These are phyloP conservation scores for Graphium colonna DNA, from an alignment of 2,888 invertebrate genomes.

Conservation along the genomic window DNA sequence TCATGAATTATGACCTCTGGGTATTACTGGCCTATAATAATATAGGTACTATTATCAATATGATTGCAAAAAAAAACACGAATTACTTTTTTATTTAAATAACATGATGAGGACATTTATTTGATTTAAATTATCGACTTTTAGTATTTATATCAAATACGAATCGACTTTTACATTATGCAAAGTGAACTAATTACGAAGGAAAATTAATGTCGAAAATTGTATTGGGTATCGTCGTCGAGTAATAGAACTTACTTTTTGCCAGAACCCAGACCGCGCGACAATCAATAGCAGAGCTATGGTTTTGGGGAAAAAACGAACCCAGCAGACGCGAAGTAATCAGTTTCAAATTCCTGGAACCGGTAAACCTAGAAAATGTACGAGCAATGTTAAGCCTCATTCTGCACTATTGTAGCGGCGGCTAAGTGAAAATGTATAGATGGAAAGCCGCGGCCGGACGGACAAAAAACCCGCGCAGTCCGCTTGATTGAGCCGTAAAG, in stretches of 20 bases:
- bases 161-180: background rate
- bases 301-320: background rate
- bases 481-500: constrained; percentile 19
- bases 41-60: no score
- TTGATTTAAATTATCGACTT: no score
- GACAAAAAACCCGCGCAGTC: constrained; percentile 14
- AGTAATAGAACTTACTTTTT: background rate
- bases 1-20: no score
- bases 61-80: no score
- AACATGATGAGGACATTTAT: no score
- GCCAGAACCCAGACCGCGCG: no score
- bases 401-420: constrained; percentile 9
- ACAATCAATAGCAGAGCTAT: background rate
- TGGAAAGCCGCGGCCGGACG: constrained; percentile 17
- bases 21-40: no score
- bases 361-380: constrained; percentile 10
- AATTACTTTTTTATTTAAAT: no score
- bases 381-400: constrained; percentile 1
- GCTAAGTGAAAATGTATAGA: constrained; percentile 14
- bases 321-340: background rate
- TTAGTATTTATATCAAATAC: no score
- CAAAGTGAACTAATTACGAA: background rate
- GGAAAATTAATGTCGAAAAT: background rate
- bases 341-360: constrained; percentile 6
- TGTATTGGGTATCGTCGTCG: background rate